Base-by-base conservation (phyloP, 2,888 invertebrate genomes). In the Ganaspis brasiliensis region DNA sequence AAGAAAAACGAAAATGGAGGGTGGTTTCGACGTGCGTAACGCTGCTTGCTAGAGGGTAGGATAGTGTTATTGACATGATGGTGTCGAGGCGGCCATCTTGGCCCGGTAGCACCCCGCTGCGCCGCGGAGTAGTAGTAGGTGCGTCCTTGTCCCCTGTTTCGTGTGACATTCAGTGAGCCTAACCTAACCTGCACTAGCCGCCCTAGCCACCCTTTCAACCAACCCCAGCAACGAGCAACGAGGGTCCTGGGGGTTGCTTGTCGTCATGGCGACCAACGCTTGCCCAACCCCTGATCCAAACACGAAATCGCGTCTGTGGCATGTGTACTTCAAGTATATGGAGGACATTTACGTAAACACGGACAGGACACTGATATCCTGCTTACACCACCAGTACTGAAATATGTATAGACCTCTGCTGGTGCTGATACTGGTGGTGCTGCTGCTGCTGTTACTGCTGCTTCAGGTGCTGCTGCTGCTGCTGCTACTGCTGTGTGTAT, bases 51-150 rank as follows among this genome's bases (percentile, higher is more conserved):
- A 74, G 67, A 84, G 83, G 84, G 84, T 81, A 83, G 86, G 84
- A 87, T 89, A 88, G 88, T 90, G 90, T 90, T 91, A 91, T 91
- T 91, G 91, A 91, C 90, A 91, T 90, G 91, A 88, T 90, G 89
- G 89, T 90, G 89, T 90, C 88, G 89, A 85, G 87, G 84, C 89
- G 90, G 91, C 91, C 91, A 91, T 91, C 91, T 91, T 91, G 90
- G 89, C 85, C 87, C 82, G 85, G 78, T 82, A 79, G 76, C 80
- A 81, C 79, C 81, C 79, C 80, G 63, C 72, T 52, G 67, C 45
- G 12, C 45, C 4, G 45, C 12, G 14, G 14, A 45, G 45, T 45
- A 45, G 77, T 82, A 78, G 81, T 80, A 85, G 86, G 86, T 79
- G 81, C 82, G 85, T 89, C 87, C 88, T 88, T 89, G 88, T 88